These are phyloP conservation scores for Otolemur crassicaudatus DNA, from an alignment of 2,797 vertebrate genomes.

Conservation along the genomic window DNA sequence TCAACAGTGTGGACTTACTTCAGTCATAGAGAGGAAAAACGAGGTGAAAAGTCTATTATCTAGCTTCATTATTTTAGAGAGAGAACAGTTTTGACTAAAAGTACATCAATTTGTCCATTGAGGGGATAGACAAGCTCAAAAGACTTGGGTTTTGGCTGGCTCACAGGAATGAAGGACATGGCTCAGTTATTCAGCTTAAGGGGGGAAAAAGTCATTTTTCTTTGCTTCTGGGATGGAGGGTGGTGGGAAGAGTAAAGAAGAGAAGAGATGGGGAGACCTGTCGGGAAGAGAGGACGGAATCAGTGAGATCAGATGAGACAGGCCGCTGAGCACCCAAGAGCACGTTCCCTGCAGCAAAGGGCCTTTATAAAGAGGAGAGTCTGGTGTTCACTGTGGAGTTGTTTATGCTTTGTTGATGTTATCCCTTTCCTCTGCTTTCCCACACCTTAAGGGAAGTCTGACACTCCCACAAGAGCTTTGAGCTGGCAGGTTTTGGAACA, in stretches of 20 bases:
- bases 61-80: conserved; percentile 10
- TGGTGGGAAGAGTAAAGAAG: not conserved
- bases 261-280: not conserved
- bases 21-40: conserved; percentile 37
- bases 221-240: not conserved
- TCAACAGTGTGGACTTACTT: not conserved
- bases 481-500: not conserved
- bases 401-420: not conserved
- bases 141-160: not conserved
- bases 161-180: not conserved
- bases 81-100: not conserved
- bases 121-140: not conserved
- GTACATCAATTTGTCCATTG: not conserved
- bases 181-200: not conserved
- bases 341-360: not conserved
- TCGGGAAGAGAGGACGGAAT: not conserved
- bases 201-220: not conserved
- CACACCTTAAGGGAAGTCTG: not conserved
- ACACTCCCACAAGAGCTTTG: not conserved
- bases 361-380: not conserved
- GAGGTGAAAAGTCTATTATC: not conserved
- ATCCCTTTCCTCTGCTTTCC: not conserved
- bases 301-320: not conserved
- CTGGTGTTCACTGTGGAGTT: not conserved
- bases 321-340: not conserved